Percentiles rank a stretch among this genome's conserved stretches.
These are phyloP conservation scores for Micrasema minimum DNA, from an alignment of 1,140 invertebrate species.

Conservation along the genomic window DNA sequence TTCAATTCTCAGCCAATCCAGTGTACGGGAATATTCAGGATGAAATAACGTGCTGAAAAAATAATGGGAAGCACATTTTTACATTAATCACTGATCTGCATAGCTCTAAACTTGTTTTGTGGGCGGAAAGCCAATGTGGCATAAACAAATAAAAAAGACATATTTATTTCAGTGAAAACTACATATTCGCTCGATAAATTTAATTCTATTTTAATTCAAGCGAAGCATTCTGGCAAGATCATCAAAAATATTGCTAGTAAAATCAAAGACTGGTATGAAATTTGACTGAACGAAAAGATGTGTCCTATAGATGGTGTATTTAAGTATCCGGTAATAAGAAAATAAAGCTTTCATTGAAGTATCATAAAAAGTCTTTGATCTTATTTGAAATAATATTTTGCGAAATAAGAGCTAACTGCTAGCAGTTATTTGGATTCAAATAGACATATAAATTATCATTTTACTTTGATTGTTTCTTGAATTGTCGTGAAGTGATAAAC, in stretches of 20 bases:
- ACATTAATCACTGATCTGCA: conserved; percentile 32
- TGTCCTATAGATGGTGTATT: background rate
- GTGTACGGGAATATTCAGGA: conserved; percentile 8
- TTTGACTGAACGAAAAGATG: background rate
- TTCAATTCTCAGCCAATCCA: conserved; percentile 23
- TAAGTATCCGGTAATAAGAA: conserved; percentile 30
- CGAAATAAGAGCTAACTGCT: too few relatives aligned
- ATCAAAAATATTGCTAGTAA: conserved; percentile 3
- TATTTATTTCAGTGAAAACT: conserved; percentile 14
- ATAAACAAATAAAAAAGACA: conserved; percentile 24
- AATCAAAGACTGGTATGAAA: background rate
- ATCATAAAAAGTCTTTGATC: too few relatives aligned
- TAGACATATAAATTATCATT: too few relatives aligned
- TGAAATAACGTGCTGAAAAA: conserved; percentile 40
- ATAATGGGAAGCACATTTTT: conserved; percentile 44
- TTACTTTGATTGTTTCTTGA: too few relatives aligned
- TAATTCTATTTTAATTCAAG: conserved; percentile 8
- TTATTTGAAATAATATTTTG: background rate
- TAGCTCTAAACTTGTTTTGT: background rate
- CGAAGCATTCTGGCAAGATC: background rate
- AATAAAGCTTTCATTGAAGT: background rate
- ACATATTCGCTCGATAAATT: background rate
- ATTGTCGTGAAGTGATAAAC: too few relatives aligned
- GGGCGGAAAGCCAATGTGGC: conserved; percentile 17
- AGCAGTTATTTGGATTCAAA: too few relatives aligned